A percentile compares a stretch with the other conserved stretches of the same genome.
Evolutionary conservation across 2,113 vertebrate species (phyloP).

Genomic region (Drymodes brunneopygia): DNA sequence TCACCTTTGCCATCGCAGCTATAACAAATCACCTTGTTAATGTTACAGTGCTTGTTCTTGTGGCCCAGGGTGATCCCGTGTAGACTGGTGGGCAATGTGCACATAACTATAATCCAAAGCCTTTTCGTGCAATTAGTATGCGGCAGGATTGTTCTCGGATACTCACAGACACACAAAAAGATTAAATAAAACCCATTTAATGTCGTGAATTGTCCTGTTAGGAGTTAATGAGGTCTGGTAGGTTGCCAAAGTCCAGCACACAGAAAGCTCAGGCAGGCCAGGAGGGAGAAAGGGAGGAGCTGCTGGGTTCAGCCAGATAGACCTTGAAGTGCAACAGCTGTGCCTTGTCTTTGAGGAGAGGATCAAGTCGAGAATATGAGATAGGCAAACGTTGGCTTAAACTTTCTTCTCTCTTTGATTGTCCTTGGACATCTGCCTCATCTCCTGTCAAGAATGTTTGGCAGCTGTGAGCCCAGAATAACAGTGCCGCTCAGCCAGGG

Average conservation of each 20-base stretch:
- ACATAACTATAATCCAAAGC: neutral
- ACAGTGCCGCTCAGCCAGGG: constrained; percentile 81
- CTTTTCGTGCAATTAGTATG: constrained; percentile 37
- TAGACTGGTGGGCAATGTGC: constrained; percentile 5
- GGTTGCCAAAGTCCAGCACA: constrained; percentile 38
- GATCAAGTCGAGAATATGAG: constrained; percentile 91
- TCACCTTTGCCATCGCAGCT: constrained; percentile 56
- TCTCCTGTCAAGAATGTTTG: constrained; percentile 95
- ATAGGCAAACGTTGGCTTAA: constrained; percentile 96
- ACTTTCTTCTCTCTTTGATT: constrained; percentile 95
- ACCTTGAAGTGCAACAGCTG: constrained; percentile 93
- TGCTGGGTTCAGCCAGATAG: constrained; percentile 72
- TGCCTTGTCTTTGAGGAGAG: constrained; percentile 89
- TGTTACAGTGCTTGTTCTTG: constrained; percentile 47
- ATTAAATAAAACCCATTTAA: constrained; percentile 29
- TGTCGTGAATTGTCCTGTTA: constrained; percentile 39
- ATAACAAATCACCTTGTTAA: constrained; percentile 66
- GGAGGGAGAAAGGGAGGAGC: constrained; percentile 61
- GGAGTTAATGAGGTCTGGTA: constrained; percentile 63
- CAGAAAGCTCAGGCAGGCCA: constrained; percentile 42
- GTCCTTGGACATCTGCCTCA: constrained; percentile 98
- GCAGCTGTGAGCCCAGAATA: constrained; percentile 97
- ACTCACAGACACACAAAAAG: constrained; percentile 27
- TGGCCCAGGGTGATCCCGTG: constrained; percentile 37
- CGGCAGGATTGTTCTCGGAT: constrained; percentile 17